Conservation (phyloP, 2,113 vertebrate genomes). For the Raja brachyura region DNA sequence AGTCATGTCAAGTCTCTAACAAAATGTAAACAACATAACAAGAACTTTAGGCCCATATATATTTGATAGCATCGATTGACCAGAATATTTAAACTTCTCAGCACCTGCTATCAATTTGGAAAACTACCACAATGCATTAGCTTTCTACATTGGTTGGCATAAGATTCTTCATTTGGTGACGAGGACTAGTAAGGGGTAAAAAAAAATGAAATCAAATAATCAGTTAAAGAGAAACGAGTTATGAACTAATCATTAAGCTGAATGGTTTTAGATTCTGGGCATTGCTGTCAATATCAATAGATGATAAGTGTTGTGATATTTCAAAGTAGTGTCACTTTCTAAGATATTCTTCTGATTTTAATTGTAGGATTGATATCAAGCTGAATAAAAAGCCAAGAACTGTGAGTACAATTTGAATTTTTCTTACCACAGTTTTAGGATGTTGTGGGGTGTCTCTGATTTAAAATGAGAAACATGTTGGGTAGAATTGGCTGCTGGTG, state of each 20-base stretch:
- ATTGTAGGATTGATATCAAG: constrained; percentile 94
- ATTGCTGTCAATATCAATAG: not conserved
- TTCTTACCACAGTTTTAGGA: constrained; percentile 52
- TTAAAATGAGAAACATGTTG: not conserved
- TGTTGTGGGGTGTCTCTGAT: not conserved
- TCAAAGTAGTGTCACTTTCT: constrained; percentile 49
- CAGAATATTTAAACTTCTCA: not conserved
- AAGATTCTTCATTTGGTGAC: not conserved
- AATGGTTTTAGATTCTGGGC: not conserved
- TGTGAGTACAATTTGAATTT: constrained; percentile 69
- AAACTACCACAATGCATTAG: not conserved
- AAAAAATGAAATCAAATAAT: not conserved
- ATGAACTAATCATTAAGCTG: not conserved
- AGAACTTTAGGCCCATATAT: not conserved
- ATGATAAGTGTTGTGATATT: constrained; percentile 7
- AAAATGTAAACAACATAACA: not conserved
- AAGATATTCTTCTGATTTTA: constrained; percentile 51
- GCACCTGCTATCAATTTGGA: not conserved
- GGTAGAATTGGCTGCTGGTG: not conserved
- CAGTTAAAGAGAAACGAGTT: not conserved
- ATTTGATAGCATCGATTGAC: not conserved
- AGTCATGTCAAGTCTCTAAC: no score
- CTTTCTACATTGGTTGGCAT: not conserved
- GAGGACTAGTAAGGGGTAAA: not conserved
- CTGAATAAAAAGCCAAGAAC: constrained; percentile 98